Conservation (phyloP, 1,140 invertebrate genomes). For the Drosophila teissieri region DNA sequence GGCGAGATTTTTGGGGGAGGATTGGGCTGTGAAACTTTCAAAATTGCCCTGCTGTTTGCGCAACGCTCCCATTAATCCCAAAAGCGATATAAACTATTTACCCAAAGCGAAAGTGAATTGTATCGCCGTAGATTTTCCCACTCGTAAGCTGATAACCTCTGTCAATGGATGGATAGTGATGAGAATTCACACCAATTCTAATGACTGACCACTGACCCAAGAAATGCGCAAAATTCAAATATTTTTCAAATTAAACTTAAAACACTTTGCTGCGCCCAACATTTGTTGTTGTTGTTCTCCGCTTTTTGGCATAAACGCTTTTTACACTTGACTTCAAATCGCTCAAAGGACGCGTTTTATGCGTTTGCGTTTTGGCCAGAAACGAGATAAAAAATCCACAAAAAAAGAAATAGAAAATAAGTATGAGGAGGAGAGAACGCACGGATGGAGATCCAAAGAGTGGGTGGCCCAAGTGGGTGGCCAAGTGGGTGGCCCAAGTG, state of each 20-base stretch:
- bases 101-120: constrained; percentile 24
- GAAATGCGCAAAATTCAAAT: constrained; percentile 83
- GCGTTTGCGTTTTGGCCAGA: constrained; percentile 69
- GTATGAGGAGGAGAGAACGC: constrained; percentile 1
- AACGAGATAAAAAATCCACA: constrained; percentile 2
- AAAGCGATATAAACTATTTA: constrained; percentile 50
- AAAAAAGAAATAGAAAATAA: constrained; percentile 10
- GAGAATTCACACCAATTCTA: constrained; percentile 57
- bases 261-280: constrained; percentile 54
- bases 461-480: not conserved
- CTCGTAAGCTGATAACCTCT: constrained; percentile 22
- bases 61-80: constrained; percentile 19
- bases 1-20: constrained; percentile 20
- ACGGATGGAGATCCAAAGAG: constrained; percentile 1
- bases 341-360: constrained; percentile 79
- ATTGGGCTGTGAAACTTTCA: constrained; percentile 2
- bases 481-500: too few relatives aligned
- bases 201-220: constrained; percentile 68
- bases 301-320: constrained; percentile 72
- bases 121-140: constrained; percentile 60
- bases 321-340: constrained; percentile 83
- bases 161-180: constrained; percentile 27
- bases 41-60: constrained; percentile 38
- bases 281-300: constrained; percentile 49
- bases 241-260: constrained; percentile 82